Base-by-base conservation (phyloP, 2,113 vertebrate species). In the Prunella fulvescens region DNA sequence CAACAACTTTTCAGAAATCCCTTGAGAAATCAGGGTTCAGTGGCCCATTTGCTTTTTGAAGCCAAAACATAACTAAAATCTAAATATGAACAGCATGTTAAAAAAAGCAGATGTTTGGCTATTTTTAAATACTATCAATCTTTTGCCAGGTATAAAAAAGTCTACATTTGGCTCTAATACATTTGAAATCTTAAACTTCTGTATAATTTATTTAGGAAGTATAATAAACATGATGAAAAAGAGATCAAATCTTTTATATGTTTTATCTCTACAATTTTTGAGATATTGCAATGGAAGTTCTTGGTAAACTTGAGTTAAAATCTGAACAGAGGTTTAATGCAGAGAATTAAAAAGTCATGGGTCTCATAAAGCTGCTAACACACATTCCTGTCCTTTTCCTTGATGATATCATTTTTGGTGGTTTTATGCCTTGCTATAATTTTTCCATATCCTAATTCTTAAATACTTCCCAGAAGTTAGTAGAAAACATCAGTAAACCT, bases 81-180 rank as follows among this genome's bases (percentile, higher is more conserved):
- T 53, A 94, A 93, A 80, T 82, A 80, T 54, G 44, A 90, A 50
- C 11, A 29, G 39, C 12, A 29, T 14, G 8, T 40, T 88, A 12
- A 60, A 86, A 91, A 88, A 86, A 56, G 29, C 74, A 93, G 53
- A 76, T 70, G 45, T 88, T 90, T 6, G 2, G 8, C 25, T 96
- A 47, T 90, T 95, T 93, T 92, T 54, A 95, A 90, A 92, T 26
- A 61, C 7, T 82, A 78, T 24, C 70, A 29, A 1, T 48, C 24
- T 80, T 90, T 84, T 90, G 16, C 47, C 37, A 92, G 66, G 50
- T 86, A 57, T 73, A 89, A 89, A 61, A 92, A 82, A 45, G 15
- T 50, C 57, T 86, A 10, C 10, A 44, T 80, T 79, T 73, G 71
- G 70, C 45, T 90, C 12, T 10, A 81, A 82, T 50, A 78, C 1